Conservation (phyloP, 2,113 vertebrate species). For the Poicephalus gulielmi region DNA sequence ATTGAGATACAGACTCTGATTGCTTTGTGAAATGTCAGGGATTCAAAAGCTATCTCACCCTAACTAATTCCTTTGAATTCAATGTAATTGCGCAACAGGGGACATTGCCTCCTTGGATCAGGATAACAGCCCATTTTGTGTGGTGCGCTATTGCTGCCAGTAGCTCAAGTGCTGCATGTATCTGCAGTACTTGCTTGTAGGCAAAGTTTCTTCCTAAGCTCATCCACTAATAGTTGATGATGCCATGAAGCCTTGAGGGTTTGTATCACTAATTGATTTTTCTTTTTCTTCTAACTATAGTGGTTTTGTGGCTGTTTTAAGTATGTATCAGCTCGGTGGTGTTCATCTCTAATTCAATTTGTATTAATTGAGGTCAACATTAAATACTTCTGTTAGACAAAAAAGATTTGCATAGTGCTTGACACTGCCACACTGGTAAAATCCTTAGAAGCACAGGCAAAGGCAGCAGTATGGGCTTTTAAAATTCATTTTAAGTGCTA, state of each 20-base stretch:
- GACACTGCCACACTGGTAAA: background rate
- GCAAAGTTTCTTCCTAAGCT: background rate
- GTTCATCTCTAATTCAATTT: background rate
- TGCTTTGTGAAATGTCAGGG: background rate
- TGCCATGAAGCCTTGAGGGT: background rate
- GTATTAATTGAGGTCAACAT: background rate
- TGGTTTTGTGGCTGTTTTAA: slow-evolving; percentile 24
- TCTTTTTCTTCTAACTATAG: background rate
- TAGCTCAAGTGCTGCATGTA: background rate
- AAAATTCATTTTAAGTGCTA: background rate
- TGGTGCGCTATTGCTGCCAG: background rate
- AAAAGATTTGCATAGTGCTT: background rate
- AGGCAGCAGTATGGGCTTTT: background rate
- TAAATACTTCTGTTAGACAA: background rate
- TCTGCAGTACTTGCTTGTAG: background rate
- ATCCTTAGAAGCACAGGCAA: background rate
- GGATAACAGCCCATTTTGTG: background rate
- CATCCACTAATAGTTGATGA: background rate
- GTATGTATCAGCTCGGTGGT: background rate
- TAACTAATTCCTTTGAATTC: background rate
- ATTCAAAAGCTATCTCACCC: background rate
- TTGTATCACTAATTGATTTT: slow-evolving; percentile 6
- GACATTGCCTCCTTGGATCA: background rate
- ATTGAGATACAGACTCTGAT: accelerated
- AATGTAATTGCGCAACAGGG: background rate